Evolutionary conservation across 2,797 vertebrate genomes (phyloP).

Genomic region (Apogon hyalosoma): DNA sequence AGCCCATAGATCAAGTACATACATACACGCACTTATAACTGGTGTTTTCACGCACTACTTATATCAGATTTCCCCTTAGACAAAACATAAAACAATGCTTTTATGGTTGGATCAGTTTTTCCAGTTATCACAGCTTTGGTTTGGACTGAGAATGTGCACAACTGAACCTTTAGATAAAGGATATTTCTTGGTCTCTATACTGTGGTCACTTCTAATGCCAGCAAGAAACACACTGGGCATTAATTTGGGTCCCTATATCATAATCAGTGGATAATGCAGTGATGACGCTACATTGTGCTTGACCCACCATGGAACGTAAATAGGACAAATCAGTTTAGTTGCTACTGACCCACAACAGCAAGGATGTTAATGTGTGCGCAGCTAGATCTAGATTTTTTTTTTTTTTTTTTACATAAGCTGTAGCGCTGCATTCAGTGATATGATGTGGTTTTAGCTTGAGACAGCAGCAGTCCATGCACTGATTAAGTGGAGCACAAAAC

Average conservation of each 20-base stretch:
- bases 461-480: constrained; percentile 45
- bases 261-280: constrained; percentile 8
- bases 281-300: constrained; percentile 9
- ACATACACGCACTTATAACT: not conserved
- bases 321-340: constrained; percentile 8
- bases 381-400: constrained; percentile 8
- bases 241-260: not conserved
- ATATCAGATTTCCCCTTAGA: not conserved
- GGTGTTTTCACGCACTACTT: not conserved
- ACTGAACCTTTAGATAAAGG: constrained; percentile 2
- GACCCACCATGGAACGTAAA: constrained; percentile 30
- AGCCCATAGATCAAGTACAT: not conserved
- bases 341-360: constrained; percentile 22
- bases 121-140: constrained; percentile 59
- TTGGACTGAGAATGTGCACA: constrained; percentile 8
- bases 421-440: constrained; percentile 27
- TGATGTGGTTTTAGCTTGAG: constrained; percentile 30
- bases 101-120: not conserved
- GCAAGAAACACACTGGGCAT: constrained; percentile 10
- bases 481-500: constrained; percentile 18
- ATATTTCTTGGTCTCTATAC: constrained; percentile 48
- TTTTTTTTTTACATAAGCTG: constrained; percentile 13
- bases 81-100: not conserved
- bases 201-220: constrained; percentile 6
- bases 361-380: constrained; percentile 1